A percentile compares a stretch with the other conserved stretches of the same genome.
These are phyloP conservation scores for Hoplostethus atlanticus DNA, from an alignment of 2,797 vertebrate genomes.

Conservation along the genomic window DNA sequence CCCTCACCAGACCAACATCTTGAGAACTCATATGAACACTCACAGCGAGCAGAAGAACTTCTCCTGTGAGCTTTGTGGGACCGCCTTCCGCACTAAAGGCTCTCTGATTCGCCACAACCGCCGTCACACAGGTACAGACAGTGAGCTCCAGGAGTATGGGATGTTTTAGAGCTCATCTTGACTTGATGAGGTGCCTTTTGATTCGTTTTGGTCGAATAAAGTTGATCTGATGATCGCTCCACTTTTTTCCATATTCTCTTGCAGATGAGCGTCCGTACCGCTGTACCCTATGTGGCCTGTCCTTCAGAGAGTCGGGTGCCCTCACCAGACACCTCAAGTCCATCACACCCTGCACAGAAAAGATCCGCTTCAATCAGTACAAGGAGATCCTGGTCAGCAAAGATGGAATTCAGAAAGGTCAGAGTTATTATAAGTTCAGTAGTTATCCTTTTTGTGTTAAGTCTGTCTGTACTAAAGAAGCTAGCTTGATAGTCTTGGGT, in stretches of 20 bases:
- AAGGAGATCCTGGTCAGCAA: constrained; percentile 91
- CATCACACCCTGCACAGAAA: constrained; percentile 96
- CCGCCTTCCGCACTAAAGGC: constrained; percentile 96
- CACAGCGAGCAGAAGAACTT: constrained; percentile 97
- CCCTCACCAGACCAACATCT: constrained; percentile 90
- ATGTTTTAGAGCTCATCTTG: not conserved
- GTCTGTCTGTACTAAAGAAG: not conserved
- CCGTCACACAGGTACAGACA: constrained; percentile 92
- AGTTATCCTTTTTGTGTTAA: not conserved
- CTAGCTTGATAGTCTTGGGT: not conserved
- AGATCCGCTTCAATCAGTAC: constrained; percentile 92
- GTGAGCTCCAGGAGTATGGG: not conserved
- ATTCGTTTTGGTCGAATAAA: not conserved
- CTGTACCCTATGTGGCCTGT: constrained; percentile 94
- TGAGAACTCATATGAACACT: constrained; percentile 96
- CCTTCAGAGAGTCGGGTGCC: constrained; percentile 97
- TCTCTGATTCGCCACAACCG: constrained; percentile 97
- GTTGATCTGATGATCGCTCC: not conserved
- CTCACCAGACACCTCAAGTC: constrained; percentile 96
- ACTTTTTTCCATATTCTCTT: not conserved
- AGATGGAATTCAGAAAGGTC: constrained; percentile 90
- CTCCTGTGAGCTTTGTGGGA: constrained; percentile 92
- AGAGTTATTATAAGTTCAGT: constrained; percentile 10
- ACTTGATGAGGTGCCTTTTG: not conserved
- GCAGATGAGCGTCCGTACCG: constrained; percentile 96